These are phyloP conservation scores for Oasisia sp. DNA, from an alignment of 2,888 invertebrate species.

Conservation along the genomic window DNA sequence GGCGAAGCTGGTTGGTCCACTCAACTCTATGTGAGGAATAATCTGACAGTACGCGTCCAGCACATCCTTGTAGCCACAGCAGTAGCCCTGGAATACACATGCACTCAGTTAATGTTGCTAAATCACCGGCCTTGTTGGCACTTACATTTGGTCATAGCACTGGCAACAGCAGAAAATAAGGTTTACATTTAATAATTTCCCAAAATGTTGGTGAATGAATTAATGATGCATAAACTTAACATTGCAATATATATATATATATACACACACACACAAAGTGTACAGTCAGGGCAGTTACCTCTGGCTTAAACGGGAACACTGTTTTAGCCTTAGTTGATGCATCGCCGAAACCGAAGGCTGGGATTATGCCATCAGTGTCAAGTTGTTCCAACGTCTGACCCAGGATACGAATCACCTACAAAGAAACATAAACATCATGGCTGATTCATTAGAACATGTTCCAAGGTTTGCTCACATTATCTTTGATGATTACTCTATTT, in stretches of 20 bases:
- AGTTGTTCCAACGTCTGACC: conserved; percentile 68
- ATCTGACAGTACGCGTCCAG: conserved; percentile 66
- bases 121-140: neutral
- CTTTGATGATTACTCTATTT: too few relatives aligned
- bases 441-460: neutral
- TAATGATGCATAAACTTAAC: too few relatives aligned
- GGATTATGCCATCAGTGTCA: conserved; percentile 66
- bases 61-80: conserved; percentile 65
- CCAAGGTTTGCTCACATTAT: too few relatives aligned
- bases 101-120: neutral
- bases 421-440: neutral
- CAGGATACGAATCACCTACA: conserved; percentile 65
- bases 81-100: conserved; percentile 51
- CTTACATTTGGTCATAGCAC: neutral
- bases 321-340: conserved; percentile 33
- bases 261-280: too few relatives aligned
- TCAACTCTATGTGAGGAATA: conserved; percentile 65
- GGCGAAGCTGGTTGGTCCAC: conserved; percentile 70
- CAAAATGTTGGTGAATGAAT: too few relatives aligned
- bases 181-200: too few relatives aligned
- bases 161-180: too few relatives aligned
- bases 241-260: too few relatives aligned
- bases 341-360: conserved; percentile 68
- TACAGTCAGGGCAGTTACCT: conserved; percentile 26
- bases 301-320: conserved; percentile 36